Evolutionary conservation across 2,888 invertebrate species (phyloP).

Genomic region (Brachypterus glaber): DNA sequence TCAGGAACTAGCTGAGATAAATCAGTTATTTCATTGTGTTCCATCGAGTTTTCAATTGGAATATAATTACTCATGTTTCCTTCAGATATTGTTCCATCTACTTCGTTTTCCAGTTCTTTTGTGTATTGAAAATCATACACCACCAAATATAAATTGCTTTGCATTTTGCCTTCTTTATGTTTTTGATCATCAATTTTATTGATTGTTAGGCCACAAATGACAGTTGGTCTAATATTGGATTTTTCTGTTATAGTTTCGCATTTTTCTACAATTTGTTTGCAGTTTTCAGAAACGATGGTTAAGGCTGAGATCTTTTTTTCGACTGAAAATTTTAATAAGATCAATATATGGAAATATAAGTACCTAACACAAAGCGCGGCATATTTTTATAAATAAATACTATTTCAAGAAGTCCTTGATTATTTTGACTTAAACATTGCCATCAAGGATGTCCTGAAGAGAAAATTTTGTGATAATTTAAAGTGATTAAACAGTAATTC

Average conservation of each 20-base stretch:
- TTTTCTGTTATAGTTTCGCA: constrained; percentile 19
- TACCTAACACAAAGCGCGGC: too few species aligned
- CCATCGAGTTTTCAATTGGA: not conserved
- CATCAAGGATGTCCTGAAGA: too few species aligned
- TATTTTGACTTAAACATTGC: too few species aligned
- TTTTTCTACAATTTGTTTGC: too few species aligned
- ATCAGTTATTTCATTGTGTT: not conserved
- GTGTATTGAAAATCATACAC: constrained; percentile 63
- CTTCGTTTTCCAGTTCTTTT: constrained; percentile 36
- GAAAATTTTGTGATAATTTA: too few species aligned
- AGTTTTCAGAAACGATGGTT: constrained; percentile 39
- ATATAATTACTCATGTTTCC: not conserved
- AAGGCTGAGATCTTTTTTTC: constrained; percentile 41
- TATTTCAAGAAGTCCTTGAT: too few species aligned
- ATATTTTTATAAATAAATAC: too few species aligned
- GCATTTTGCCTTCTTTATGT: constrained; percentile 10
- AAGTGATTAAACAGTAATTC: too few species aligned
- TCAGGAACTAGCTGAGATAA: too few species aligned
- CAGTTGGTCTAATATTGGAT: constrained; percentile 41
- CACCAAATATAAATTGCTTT: constrained; percentile 45
- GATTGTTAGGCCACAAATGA: constrained; percentile 45
- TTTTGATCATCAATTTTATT: too few species aligned
- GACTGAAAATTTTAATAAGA: constrained; percentile 32
- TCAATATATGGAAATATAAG: too few species aligned
- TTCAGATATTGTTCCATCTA: constrained; percentile 4